Percentiles rank a stretch among this genome's conserved stretches.
These are phyloP conservation scores for Chamaea fasciata DNA, from an alignment of 2,113 vertebrate genomes.

Conservation along the genomic window DNA sequence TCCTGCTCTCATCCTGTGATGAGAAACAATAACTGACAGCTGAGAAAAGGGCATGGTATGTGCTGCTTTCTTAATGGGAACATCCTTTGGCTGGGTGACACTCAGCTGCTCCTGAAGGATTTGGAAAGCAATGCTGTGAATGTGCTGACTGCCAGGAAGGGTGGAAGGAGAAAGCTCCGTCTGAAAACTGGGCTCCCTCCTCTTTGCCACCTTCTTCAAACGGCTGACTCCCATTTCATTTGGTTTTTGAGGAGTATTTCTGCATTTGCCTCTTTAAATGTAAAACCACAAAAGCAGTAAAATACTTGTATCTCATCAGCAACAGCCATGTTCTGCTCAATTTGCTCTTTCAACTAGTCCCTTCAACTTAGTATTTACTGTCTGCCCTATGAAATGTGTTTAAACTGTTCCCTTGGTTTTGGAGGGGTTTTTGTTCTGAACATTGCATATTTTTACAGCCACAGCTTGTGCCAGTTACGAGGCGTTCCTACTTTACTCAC, in stretches of 20 bases:
- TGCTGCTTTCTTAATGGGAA: background rate
- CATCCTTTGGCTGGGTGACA: background rate
- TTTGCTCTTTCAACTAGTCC: background rate
- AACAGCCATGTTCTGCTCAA: background rate
- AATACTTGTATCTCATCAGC: background rate
- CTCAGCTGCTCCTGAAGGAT: background rate
- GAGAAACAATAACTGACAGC: background rate
- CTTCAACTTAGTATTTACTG: background rate
- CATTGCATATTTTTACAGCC: background rate
- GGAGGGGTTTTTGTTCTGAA: background rate
- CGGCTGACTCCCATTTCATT: background rate
- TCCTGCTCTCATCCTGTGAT: background rate
- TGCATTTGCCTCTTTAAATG: background rate
- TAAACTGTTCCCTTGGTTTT: background rate
- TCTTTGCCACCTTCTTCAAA: background rate
- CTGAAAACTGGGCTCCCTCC: background rate
- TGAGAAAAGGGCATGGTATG: background rate
- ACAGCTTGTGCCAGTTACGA: constrained; percentile 17
- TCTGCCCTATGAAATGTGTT: background rate
- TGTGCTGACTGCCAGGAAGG: background rate
- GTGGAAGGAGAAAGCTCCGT: background rate
- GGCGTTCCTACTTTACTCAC: background rate
- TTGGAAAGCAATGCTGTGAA: background rate
- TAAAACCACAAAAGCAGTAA: background rate
- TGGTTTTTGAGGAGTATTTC: background rate